Percentiles rank a stretch among this genome's conserved stretches.
phyloP scores from a whole-genome alignment of 2,888 invertebrate genomes.

The Dryococelus australis region DNA sequence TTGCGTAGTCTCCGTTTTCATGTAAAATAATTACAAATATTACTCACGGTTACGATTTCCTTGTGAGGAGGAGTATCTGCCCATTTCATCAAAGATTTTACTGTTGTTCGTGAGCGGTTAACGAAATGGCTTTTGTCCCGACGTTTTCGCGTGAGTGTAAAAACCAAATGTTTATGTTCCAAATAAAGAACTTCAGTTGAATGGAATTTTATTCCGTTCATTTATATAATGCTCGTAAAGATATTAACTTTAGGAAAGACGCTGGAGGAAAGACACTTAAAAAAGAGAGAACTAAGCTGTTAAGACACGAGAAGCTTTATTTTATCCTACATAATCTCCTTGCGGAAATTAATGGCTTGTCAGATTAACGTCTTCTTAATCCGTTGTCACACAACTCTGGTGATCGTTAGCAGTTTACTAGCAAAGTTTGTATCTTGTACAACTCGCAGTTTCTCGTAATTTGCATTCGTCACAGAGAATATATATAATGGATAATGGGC shows the following conservation, averaged over 20 bases:
- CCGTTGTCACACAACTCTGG: slow-evolving; percentile 16
- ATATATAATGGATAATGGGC: neutral
- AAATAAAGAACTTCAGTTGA: neutral
- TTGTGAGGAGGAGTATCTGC: neutral
- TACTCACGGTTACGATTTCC: neutral
- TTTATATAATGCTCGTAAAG: neutral
- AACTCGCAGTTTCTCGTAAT: neutral
- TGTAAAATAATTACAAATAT: too few species aligned
- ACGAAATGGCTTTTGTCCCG: neutral
- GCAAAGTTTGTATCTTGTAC: neutral
- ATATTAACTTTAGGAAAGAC: neutral
- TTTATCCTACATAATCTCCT: neutral
- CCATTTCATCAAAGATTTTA: neutral
- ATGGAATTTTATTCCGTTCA: neutral
- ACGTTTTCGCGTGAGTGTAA: neutral
- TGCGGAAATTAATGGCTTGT: neutral
- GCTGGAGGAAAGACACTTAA: neutral
- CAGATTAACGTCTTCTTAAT: neutral
- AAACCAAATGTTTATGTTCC: neutral
- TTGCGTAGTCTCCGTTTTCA: too few species aligned
- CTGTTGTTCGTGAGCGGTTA: neutral
- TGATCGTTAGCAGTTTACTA: neutral
- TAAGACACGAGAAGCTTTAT: neutral
- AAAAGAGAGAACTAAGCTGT: neutral
- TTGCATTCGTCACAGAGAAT: neutral